phyloP scores from a whole-genome alignment of 2,797 vertebrate species.

The Xiphorhynchus erythropygius region DNA sequence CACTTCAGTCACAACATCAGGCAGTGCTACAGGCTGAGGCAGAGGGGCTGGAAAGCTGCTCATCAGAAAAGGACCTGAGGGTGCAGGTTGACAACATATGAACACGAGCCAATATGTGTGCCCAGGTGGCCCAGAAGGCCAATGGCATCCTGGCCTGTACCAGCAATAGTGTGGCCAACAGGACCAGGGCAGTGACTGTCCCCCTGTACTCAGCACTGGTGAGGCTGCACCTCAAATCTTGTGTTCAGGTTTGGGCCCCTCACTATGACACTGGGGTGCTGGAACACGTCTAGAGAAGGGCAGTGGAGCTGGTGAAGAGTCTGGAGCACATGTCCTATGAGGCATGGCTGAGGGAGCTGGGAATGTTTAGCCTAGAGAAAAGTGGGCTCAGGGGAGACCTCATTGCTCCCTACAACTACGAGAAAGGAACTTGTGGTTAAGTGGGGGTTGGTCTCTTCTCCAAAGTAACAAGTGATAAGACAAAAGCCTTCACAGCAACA shows the following conservation, averaged over 20 bases:
- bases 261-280: neutral
- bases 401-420: neutral
- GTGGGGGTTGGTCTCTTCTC: neutral
- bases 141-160: neutral
- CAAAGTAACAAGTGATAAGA: neutral
- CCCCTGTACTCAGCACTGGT: accelerated
- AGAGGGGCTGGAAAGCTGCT: neutral
- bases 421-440: neutral
- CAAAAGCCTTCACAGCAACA: neutral
- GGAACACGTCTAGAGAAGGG: neutral
- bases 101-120: neutral
- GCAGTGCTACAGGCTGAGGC: neutral
- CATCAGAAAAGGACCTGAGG: accelerated
- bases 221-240: neutral
- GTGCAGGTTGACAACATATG: neutral
- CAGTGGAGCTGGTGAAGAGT: accelerated
- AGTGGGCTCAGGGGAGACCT: neutral
- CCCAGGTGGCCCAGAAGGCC: neutral
- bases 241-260: neutral
- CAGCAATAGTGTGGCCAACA: neutral
- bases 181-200: neutral
- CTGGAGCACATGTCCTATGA: neutral
- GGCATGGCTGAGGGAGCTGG: neutral
- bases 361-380: neutral
- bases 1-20: neutral